phyloP scores from a whole-genome alignment of 2,888 invertebrate species.

The Lasioglossum oenotherae region DNA sequence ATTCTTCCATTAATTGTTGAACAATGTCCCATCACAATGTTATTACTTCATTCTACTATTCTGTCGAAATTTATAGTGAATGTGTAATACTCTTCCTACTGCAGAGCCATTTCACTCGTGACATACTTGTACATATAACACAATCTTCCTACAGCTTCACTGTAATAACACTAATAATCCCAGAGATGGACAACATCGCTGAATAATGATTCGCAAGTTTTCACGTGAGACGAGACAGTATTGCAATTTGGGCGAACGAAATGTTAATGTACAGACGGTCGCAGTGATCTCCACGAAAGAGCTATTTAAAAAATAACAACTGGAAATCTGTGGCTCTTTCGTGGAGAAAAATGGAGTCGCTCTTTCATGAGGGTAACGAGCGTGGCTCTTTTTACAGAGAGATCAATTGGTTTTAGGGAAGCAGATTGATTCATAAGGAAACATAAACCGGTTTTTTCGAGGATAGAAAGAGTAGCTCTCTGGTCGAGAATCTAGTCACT shows the following conservation, averaged over 20 bases:
- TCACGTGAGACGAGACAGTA: neutral
- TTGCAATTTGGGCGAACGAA: neutral
- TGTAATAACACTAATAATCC: neutral
- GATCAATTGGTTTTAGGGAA: neutral
- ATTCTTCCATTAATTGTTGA: neutral
- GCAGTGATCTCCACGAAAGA: neutral
- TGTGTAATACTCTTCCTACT: neutral
- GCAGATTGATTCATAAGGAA: neutral
- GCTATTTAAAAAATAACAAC: neutral
- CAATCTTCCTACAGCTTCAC: neutral
- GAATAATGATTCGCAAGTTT: neutral
- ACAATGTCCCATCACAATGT: neutral
- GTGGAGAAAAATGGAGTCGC: neutral
- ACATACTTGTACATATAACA: constrained; percentile 7
- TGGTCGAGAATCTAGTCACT: neutral
- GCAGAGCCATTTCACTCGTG: neutral
- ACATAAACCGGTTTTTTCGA: neutral
- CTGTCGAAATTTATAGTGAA: neutral
- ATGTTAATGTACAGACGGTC: neutral
- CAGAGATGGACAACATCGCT: neutral
- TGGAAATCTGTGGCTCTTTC: neutral
- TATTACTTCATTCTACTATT: neutral
- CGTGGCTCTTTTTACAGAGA: neutral
- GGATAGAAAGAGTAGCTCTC: too few species aligned
- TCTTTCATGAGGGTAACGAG: neutral